phyloP scores from a whole-genome alignment of 2,888 invertebrate species.

The Malachius bipustulatus region DNA sequence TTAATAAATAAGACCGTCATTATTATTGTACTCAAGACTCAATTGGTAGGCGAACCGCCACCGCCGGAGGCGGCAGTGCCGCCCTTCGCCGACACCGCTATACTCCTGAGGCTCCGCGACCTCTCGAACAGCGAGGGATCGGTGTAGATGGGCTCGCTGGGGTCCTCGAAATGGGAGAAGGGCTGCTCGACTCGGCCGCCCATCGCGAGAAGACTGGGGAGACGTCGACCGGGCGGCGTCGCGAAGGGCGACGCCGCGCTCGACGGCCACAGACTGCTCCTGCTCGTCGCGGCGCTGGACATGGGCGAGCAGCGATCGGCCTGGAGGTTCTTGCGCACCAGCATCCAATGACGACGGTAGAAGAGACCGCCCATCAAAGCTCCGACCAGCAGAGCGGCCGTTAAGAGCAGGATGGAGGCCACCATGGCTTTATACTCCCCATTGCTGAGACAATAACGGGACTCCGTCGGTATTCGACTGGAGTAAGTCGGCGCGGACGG shows the following conservation, averaged over 20 bases:
- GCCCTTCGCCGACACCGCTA: conserved; percentile 41
- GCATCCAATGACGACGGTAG: conserved; percentile 67
- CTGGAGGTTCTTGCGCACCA: conserved; percentile 57
- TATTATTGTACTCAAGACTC: no score
- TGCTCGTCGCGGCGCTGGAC: conserved; percentile 35
- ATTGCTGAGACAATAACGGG: conserved; percentile 72
- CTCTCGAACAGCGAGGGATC: conserved; percentile 85
- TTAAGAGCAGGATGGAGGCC: conserved; percentile 61
- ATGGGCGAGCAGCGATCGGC: conserved; percentile 41
- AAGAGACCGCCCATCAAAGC: conserved; percentile 62
- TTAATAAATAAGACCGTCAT: no score
- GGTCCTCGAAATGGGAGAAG: conserved; percentile 57
- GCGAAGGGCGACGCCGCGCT: conserved; percentile 48
- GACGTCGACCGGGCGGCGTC: conserved; percentile 53
- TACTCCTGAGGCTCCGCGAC: conserved; percentile 58
- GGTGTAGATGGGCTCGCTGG: conserved; percentile 87
- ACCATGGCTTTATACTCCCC: conserved; percentile 79
- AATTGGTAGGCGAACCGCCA: no score
- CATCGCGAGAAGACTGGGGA: conserved; percentile 52
- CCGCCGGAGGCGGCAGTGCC: conserved; percentile 16
- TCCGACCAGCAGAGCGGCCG: conserved; percentile 62
- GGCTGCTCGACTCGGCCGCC: conserved; percentile 28
- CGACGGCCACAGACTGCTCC: conserved; percentile 42
- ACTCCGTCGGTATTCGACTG: no score
- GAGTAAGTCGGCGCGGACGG: conserved; percentile 56